Percentiles rank a stretch among this genome's conserved stretches.
phyloP scores from a whole-genome alignment of 2,888 invertebrate species.

The Cabera pusaria region DNA sequence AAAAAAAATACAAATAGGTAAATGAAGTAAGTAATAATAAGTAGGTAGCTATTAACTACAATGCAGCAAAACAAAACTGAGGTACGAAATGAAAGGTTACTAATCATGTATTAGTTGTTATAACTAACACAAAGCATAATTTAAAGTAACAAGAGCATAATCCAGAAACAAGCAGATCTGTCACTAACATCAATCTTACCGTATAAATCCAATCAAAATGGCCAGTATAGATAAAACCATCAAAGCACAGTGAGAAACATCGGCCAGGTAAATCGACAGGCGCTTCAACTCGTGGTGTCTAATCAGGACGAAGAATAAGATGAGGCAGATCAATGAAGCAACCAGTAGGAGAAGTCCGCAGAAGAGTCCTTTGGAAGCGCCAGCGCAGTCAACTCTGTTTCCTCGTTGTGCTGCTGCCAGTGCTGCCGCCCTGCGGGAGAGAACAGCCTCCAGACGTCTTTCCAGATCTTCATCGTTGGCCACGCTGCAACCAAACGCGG shows the following conservation, averaged over 20 bases:
- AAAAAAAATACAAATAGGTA: slow-evolving; percentile 37
- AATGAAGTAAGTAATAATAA: slow-evolving; percentile 19
- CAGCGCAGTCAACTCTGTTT: slow-evolving; percentile 96
- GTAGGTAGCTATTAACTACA: too few relatives aligned
- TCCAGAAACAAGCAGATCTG: neutral
- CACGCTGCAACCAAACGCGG: slow-evolving; percentile 81
- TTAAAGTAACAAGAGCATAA: slow-evolving; percentile 1
- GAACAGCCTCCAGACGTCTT: slow-evolving; percentile 93
- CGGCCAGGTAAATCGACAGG: slow-evolving; percentile 94
- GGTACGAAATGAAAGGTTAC: too few relatives aligned
- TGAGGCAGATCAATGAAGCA: slow-evolving; percentile 95
- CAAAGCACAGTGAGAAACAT: slow-evolving; percentile 94
- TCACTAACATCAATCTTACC: slow-evolving; percentile 84
- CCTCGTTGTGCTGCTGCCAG: slow-evolving; percentile 92
- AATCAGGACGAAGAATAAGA: slow-evolving; percentile 97
- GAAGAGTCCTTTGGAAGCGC: slow-evolving; percentile 96
- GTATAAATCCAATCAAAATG: slow-evolving; percentile 94
- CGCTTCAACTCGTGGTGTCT: slow-evolving; percentile 92
- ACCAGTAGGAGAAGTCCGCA: slow-evolving; percentile 95
- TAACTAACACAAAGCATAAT: too few relatives aligned
- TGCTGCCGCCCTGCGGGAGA: slow-evolving; percentile 93
- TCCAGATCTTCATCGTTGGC: slow-evolving; percentile 92
- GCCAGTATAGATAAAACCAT: slow-evolving; percentile 95
- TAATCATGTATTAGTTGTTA: too few relatives aligned
- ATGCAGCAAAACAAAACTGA: too few relatives aligned